Base-by-base conservation (phyloP, 2,797 vertebrate species). In the Euphonia xanthogaster region DNA sequence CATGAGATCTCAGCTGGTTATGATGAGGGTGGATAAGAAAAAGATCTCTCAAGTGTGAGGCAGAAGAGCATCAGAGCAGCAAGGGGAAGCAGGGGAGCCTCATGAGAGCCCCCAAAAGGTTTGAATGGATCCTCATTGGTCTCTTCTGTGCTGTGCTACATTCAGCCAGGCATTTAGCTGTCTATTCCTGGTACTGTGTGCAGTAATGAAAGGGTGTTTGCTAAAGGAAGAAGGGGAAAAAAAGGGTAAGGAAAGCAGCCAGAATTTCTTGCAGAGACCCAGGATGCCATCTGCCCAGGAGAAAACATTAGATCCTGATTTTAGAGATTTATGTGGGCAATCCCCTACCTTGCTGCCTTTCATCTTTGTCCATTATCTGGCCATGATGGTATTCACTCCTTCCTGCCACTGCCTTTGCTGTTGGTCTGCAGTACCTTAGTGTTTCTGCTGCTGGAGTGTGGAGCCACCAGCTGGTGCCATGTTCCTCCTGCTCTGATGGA, bases 281-380 rank as follows among this genome's bases (percentile, higher is more conserved):
- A 9, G 30, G 17, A 7, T 63, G 12, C 16, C 25, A 63, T 25
- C 50, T 65, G 45, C 13, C 9, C 22, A 62, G 30, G 12, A 90
- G 15, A n/a, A 89, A 74, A 81, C 5, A 0, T 5, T 12, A 0
- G 1, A n/a, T 47, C 9, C 14, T 66, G 25, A 30, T 73, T 79
- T 82, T 42, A 62, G 57, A 68, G 12, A 62, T 39, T 50, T 37
- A 3, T 37, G 3, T 62, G 15, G 11, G 76, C 68, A 35, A 31
- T 58, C 16, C 20, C 10, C 10, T 11, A 5, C 4, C 2, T 75
- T 73, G 23, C 35, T 90, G 65, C 15, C 40, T 76, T 70, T 79
- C 27, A 7, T 25, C 25, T 83, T 58, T 47, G 13, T 72, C 27
- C 44, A 25, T n/a, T 40, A 47, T 54, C 54, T 73, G 63, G 25